These are phyloP conservation scores for Limosa lapponica DNA, from an alignment of 2,797 vertebrate species.

Conservation along the genomic window DNA sequence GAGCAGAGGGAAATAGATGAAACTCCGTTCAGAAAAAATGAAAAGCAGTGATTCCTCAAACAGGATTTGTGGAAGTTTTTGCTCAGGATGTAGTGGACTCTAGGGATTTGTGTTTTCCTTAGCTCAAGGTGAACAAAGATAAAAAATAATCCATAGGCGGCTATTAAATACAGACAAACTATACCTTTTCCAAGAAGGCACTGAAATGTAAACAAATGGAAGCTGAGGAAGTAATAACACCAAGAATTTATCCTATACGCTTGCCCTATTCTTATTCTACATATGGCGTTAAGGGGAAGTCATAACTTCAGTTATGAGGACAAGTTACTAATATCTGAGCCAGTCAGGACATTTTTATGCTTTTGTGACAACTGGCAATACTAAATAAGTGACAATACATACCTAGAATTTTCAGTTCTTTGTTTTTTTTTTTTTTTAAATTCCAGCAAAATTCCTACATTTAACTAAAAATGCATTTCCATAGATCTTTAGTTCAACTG, in stretches of 20 bases:
- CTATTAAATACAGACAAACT: background rate
- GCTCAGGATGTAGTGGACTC: background rate
- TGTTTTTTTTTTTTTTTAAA: background rate
- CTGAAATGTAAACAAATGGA: background rate
- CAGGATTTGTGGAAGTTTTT: background rate
- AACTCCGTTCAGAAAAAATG: background rate
- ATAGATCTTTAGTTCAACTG: background rate
- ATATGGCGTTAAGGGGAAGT: rapidly evolving
- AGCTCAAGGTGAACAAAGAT: background rate
- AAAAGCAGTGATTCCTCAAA: background rate
- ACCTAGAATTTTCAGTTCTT: background rate
- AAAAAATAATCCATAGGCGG: background rate
- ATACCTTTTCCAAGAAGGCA: background rate
- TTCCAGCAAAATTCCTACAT: background rate
- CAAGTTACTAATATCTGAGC: background rate
- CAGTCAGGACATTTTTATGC: background rate
- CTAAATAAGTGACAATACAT: background rate
- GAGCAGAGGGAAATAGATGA: background rate
- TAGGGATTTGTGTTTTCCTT: background rate
- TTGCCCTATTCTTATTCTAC: background rate
- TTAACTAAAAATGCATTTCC: background rate
- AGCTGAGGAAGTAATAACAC: background rate
- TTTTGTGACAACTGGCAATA: background rate
- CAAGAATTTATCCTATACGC: background rate
- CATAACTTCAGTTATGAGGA: background rate